Evolutionary conservation across 2,113 vertebrate species (phyloP), one percentile per base, ranked within the genome.

Genomic region (Cichladusa arquata): DNA sequence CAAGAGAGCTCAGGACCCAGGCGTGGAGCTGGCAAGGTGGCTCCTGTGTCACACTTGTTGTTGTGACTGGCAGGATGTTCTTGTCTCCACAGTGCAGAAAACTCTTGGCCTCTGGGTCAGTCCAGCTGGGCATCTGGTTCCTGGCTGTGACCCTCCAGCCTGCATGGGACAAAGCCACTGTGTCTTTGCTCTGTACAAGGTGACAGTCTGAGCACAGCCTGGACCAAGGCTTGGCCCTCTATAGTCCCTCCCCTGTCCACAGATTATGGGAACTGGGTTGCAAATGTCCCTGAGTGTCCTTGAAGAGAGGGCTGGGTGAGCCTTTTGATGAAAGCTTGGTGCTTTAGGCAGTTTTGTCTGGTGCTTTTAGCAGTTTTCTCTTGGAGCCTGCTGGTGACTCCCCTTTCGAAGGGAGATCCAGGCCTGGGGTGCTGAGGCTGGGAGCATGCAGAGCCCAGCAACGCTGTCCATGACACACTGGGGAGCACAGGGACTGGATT

Each of bases 231-330:
- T 74, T 69, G 69, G 28, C 22, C 8, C 38, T 40, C 38, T 40
- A 40, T 54, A 64, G 69, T 58, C 29, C 31, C 45, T 73, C 12
- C 10, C 5, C 31, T 70, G 58, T 29, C 29, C 16, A 29, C 48
- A 89, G n/a, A 33, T 19, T 17, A 3, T 25, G 34, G 71, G 51
- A 88, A 28, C 38, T 20, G 70, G 42, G 47, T 42, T 64, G 66
- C 34, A n/a, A 26, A 80, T 66, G 85, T 94, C 93, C 92, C 93
- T 94, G 90, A 95, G 76, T 64, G 86, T 77, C 82, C 60, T 48
- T 54, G 66, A n/a, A 69, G 64, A 69, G 65, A 66, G 42, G 50
- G 38, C 29, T 78, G 76, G 29, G 19, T n/a, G 26, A 86, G 29
- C 18, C 50, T 95, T 72, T 71, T 73, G 60, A 70, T 42, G 54